A percentile compares a stretch with the other conserved stretches of the same genome.
Evolutionary conservation across 2,888 invertebrate genomes (phyloP).

Genomic region (Ennomos quercinarius): DNA sequence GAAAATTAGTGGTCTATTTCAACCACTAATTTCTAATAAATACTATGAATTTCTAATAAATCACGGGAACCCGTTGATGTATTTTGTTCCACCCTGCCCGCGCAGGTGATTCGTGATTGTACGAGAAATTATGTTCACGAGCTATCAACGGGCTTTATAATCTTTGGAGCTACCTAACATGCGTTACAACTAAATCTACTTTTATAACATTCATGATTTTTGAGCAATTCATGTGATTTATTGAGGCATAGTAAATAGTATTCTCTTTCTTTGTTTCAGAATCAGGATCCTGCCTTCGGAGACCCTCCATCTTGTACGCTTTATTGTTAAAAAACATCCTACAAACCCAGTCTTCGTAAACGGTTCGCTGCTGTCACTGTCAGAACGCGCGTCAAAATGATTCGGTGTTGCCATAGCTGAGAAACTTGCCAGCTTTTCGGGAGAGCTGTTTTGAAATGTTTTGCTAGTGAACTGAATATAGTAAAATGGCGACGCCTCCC

Average conservation of each 20-base stretch:
- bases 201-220: too few species aligned
- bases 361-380: conserved; percentile 28
- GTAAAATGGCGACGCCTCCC: conserved; percentile 92
- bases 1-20: too few species aligned
- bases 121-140: too few species aligned
- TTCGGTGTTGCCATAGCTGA: conserved; percentile 29
- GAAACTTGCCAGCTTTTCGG: conserved; percentile 23
- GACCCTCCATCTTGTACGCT: conserved; percentile 49
- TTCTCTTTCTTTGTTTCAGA: conserved; percentile 57
- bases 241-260: neutral
- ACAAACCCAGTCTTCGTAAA: neutral
- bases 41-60: too few species aligned
- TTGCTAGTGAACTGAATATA: conserved; percentile 22
- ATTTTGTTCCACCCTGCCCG: too few species aligned
- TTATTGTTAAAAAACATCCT: conserved; percentile 17
- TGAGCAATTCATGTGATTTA: too few species aligned
- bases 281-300: conserved; percentile 52
- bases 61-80: too few species aligned
- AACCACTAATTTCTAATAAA: too few species aligned
- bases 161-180: too few species aligned
- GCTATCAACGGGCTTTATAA: too few species aligned
- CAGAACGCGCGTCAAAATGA: conserved; percentile 34
- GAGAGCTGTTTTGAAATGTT: conserved; percentile 20
- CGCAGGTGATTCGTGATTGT: too few species aligned
- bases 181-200: too few species aligned